A percentile compares a stretch with the other conserved stretches of the same genome.
phyloP scores from a whole-genome alignment of 2,113 vertebrate species.

The Pithys albifrons region DNA sequence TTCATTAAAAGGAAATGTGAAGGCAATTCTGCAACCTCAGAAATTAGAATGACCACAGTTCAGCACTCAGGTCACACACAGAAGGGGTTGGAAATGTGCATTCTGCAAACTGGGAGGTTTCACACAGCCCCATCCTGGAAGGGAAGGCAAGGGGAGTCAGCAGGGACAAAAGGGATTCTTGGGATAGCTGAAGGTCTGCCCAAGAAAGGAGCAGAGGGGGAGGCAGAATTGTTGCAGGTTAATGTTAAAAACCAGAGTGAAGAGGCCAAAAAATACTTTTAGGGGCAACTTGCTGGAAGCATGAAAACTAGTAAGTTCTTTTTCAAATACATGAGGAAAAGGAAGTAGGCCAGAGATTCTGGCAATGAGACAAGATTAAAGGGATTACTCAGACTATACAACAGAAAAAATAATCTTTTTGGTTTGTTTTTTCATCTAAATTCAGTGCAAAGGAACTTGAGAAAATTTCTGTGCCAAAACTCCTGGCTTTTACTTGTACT shows the following conservation, averaged over 20 bases:
- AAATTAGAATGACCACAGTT: not conserved
- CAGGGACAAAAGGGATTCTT: not conserved
- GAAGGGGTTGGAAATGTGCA: not conserved
- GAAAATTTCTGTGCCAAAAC: not conserved
- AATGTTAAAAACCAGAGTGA: not conserved
- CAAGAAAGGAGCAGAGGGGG: not conserved
- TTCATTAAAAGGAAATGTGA: not conserved
- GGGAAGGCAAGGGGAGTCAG: not conserved
- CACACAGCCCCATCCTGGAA: not conserved
- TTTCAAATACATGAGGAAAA: not conserved
- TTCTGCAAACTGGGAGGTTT: not conserved
- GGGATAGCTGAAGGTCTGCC: not conserved
- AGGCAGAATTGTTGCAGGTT: not conserved
- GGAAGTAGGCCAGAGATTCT: not conserved
- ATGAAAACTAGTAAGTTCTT: not conserved
- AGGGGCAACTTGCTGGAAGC: not conserved
- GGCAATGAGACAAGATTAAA: slow-evolving; percentile 1
- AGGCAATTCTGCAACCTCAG: not conserved
- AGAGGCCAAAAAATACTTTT: not conserved
- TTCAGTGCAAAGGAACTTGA: not conserved
- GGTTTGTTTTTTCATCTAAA: not conserved
- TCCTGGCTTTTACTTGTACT: not conserved
- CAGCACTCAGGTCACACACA: not conserved
- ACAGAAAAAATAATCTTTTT: not conserved
- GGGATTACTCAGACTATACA: not conserved